phyloP scores from a whole-genome alignment of 2,888 invertebrate species.

The Pedicia rivosa region DNA sequence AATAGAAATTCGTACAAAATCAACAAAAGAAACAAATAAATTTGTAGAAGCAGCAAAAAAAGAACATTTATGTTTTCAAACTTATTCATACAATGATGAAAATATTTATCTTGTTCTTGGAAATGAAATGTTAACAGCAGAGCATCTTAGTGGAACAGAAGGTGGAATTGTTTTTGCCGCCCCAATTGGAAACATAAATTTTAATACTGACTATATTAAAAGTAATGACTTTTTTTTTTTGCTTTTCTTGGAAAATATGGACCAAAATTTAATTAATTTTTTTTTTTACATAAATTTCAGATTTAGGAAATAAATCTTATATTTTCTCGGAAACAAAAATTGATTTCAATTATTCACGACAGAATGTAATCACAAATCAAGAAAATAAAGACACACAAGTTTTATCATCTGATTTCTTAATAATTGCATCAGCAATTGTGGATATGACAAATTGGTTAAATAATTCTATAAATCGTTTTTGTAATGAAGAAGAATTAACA shows the following conservation, averaged over 20 bases:
- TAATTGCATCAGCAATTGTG: slow-evolving; percentile 22
- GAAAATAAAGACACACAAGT: too few relatives aligned
- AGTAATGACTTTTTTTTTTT: too few relatives aligned
- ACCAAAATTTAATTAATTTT: slow-evolving; percentile 20
- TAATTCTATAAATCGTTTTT: slow-evolving; percentile 14
- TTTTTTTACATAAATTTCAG: slow-evolving; percentile 23
- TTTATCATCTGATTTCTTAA: neutral
- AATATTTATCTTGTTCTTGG: slow-evolving; percentile 27
- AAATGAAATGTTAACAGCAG: slow-evolving; percentile 19
- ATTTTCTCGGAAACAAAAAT: slow-evolving; percentile 27
- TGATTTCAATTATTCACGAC: slow-evolving; percentile 15
- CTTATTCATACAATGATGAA: slow-evolving; percentile 24
- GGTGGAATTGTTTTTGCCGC: slow-evolving; percentile 27
- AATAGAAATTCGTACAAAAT: slow-evolving; percentile 26
- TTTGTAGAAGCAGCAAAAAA: slow-evolving; percentile 26
- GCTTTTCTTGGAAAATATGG: too few relatives aligned
- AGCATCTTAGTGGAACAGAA: slow-evolving; percentile 24
- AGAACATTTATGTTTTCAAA: slow-evolving; percentile 29
- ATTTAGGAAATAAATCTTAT: slow-evolving; percentile 23
- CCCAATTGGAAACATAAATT: slow-evolving; percentile 22
- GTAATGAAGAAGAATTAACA: too few relatives aligned
- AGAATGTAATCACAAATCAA: neutral
- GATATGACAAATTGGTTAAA: slow-evolving; percentile 25
- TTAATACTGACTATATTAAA: slow-evolving; percentile 17
- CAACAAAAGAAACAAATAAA: slow-evolving; percentile 23